A percentile compares a stretch with the other conserved stretches of the same genome.
These are phyloP conservation scores for Halcyon chelicuti DNA, from an alignment of 2,797 vertebrate genomes.

Conservation along the genomic window DNA sequence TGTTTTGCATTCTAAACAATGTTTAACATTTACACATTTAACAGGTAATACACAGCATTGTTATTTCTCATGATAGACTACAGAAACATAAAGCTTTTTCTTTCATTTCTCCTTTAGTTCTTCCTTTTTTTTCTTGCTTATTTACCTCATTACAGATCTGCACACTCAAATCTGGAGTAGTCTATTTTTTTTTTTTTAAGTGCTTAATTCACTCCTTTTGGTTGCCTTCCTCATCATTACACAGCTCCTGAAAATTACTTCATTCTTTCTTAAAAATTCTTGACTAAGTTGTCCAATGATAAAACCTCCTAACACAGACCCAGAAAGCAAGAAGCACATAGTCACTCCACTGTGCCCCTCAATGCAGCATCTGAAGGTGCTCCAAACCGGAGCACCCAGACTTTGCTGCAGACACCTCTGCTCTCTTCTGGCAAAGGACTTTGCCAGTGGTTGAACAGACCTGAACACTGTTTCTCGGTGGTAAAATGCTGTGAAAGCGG, in stretches of 20 bases:
- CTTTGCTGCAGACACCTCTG: not conserved
- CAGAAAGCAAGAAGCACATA: not conserved
- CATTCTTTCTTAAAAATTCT: not conserved
- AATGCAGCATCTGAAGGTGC: not conserved
- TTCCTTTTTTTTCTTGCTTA: not conserved
- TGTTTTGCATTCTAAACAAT: not conserved
- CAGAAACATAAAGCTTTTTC: not conserved
- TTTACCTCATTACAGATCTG: not conserved
- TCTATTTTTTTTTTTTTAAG: not conserved
- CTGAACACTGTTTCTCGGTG: not conserved
- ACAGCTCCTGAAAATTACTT: not conserved
- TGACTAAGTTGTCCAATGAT: not conserved
- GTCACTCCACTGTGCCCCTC: not conserved
- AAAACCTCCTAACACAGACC: not conserved
- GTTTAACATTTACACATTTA: not conserved
- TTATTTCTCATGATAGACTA: not conserved
- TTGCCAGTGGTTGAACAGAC: not conserved
- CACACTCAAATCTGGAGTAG: not conserved
- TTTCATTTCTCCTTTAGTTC: not conserved
- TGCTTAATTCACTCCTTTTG: not conserved
- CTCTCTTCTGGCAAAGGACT: not conserved
- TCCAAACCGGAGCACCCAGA: not conserved
- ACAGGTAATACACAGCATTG: not conserved
- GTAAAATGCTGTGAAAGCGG: not conserved
- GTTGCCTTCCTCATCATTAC: not conserved